Base-by-base conservation (phyloP, 2,888 invertebrate genomes). In the Beris chalybata region DNA sequence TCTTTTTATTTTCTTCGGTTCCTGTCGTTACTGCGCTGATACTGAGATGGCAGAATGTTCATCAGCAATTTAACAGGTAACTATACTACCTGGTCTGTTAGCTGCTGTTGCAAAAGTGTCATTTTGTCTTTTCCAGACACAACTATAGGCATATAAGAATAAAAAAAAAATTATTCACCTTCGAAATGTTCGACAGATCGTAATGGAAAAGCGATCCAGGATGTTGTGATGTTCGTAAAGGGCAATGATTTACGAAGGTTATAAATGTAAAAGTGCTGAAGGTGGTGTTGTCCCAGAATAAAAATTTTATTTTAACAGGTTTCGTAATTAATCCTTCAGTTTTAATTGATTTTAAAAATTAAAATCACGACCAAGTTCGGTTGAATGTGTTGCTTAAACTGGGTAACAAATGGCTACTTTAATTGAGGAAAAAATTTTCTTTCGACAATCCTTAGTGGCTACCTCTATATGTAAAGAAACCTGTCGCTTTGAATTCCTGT, bases 61-160 rank as follows among this genome's bases (percentile, higher is more conserved):
- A 48, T n/a, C 13, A 48, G 59, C 48, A 59, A 50, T 59, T 59
- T 48, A 50, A 50, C 48, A 32, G 50, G 50, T 13, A 50, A 59
- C 48, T 15, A 59, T 31, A 15, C 48, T 59, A 59, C 38, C 48
- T 50, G 31, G 13, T 59, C 50, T 32, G 50, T 13, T 31, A 22
- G 15, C 50, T 48, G 22, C 15, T 7, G 59, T 13, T 59, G 59
- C 13, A 44, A 59, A 50, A 59, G 32, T 50, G 32, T 59, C 59
- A 50, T 31, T 59, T 50, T 15, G 32, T 30, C 32, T 13, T 59
- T 59, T 32, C 32, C 5, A 15, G 13, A 50, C 22, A 50, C 38
- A 50, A 22, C 2, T 22, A 22, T 22, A 22, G 22, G 22, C 3
- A 22, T 3, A 22, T 22, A 22, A 22, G 3, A 22, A 22, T 22